Conservation (phyloP, 2,888 invertebrate species). For the Asteroscopus sphinx region DNA sequence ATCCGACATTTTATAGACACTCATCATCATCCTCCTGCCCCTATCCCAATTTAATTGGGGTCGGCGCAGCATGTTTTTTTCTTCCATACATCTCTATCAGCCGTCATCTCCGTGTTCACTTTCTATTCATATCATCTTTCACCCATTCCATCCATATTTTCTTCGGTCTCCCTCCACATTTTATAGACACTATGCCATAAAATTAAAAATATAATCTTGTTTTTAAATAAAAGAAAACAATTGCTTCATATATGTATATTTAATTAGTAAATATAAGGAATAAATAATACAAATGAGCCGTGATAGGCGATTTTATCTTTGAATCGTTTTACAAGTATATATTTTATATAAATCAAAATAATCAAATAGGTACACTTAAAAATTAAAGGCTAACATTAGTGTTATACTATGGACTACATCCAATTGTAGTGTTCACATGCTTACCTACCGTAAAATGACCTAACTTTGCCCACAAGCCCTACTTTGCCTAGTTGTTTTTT, state of each 20-base stretch:
- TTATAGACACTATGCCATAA: no score
- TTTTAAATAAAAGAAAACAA: conserved; percentile 29
- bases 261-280: conserved; percentile 67
- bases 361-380: conserved; percentile 49
- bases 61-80: no score
- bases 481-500: no score
- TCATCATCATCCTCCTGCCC: no score
- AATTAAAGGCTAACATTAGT: conserved; percentile 27
- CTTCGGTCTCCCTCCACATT: no score
- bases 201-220: not conserved
- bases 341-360: conserved; percentile 50
- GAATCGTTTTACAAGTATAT: conserved; percentile 36
- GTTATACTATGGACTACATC: conserved; percentile 36
- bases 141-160: no score
- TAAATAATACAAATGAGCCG: conserved; percentile 66
- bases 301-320: conserved; percentile 32
- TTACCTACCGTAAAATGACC: conserved; percentile 34
- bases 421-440: conserved; percentile 45
- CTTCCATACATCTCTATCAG: no score
- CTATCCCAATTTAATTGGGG: no score
- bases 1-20: no score
- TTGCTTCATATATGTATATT: conserved; percentile 57
- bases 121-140: no score
- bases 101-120: no score
- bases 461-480: no score